Percentiles rank a stretch among this genome's conserved stretches.
phyloP scores from a whole-genome alignment of 2,797 vertebrate genomes.

The Phoeniculus purpureus region DNA sequence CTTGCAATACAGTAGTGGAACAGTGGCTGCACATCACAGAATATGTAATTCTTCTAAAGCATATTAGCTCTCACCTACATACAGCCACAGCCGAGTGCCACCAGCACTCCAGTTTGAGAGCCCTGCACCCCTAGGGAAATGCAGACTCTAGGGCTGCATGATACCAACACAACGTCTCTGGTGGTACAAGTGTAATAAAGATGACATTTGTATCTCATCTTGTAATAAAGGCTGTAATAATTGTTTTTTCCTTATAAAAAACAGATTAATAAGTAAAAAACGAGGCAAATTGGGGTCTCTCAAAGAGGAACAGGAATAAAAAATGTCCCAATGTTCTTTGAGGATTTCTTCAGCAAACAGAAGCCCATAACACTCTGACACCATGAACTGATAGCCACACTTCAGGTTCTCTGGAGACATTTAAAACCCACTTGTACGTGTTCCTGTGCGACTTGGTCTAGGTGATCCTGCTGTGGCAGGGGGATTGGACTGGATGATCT shows the following conservation, averaged over 20 bases:
- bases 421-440: no score
- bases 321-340: no score
- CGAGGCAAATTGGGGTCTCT: background rate
- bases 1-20: background rate
- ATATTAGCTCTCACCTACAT: background rate
- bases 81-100: background rate
- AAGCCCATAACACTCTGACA: no score
- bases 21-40: background rate
- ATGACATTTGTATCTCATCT: no score
- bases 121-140: background rate
- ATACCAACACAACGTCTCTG: background rate
- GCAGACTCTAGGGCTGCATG: background rate
- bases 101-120: background rate
- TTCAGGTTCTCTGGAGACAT: no score
- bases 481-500: no score
- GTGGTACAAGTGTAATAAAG: background rate
- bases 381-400: no score
- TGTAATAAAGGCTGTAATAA: no score
- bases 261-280: background rate
- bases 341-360: no score
- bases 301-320: background rate
- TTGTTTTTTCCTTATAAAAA: background rate
- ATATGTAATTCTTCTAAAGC: background rate
- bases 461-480: no score
- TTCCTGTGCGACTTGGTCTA: no score